These are phyloP conservation scores for Marasmarcha lunaedactyla DNA, from an alignment of 2,888 invertebrate genomes.

Conservation along the genomic window DNA sequence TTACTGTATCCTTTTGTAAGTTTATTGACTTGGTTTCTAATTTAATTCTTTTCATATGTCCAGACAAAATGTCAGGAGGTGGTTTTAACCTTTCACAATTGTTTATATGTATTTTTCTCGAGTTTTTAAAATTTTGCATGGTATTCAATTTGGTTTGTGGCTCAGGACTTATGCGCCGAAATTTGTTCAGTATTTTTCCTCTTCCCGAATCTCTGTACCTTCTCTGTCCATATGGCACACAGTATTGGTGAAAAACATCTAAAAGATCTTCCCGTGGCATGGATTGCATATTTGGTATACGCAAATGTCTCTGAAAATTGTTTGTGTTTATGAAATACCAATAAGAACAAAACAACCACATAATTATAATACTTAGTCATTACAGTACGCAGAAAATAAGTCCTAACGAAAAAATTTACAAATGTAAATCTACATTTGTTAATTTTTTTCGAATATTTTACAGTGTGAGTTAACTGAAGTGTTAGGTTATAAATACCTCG, in stretches of 20 bases:
- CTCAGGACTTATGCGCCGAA: constrained; percentile 36
- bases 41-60: constrained; percentile 51
- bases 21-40: constrained; percentile 26
- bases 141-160: constrained; percentile 21
- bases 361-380: too few species aligned
- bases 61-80: constrained; percentile 41
- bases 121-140: constrained; percentile 14
- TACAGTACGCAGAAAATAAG: too few species aligned
- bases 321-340: constrained; percentile 10
- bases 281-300: constrained; percentile 31
- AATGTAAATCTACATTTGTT: too few species aligned
- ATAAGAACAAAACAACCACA: too few species aligned
- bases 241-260: constrained; percentile 50
- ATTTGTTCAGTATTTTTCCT: constrained; percentile 44
- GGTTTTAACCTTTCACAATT: constrained; percentile 36
- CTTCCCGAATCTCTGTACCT: constrained; percentile 49
- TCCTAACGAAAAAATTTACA: too few species aligned
- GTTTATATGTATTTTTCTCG: constrained; percentile 21
- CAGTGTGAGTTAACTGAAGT: too few species aligned
- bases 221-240: constrained; percentile 57
- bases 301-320: constrained; percentile 49
- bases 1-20: constrained; percentile 21
- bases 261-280: constrained; percentile 46
- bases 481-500: constrained; percentile 31
- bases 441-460: not conserved